These are phyloP conservation scores for Adelognathus sp. DNA, from an alignment of 2,888 invertebrate genomes.

Conservation along the genomic window DNA sequence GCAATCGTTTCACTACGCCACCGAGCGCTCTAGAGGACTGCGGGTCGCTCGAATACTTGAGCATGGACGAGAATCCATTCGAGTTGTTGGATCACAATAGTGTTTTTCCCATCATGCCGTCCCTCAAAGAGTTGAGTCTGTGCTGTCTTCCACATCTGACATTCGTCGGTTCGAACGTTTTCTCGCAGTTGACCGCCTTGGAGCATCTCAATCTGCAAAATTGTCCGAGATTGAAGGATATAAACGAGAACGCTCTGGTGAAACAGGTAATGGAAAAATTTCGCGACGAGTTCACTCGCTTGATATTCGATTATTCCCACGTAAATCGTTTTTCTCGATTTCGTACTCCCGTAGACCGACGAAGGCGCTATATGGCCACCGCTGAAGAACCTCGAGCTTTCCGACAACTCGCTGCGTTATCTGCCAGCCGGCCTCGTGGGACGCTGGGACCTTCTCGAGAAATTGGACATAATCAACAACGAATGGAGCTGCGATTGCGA, in stretches of 20 bases:
- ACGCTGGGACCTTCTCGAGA: slow-evolving; percentile 87
- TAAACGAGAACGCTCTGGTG: slow-evolving; percentile 85
- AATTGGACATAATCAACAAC: slow-evolving; percentile 87
- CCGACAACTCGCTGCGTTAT: slow-evolving; percentile 87
- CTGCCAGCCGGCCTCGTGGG: slow-evolving; percentile 86
- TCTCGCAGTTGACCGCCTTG: slow-evolving; percentile 84
- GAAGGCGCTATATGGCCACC: slow-evolving; percentile 85
- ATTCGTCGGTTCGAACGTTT: slow-evolving; percentile 83
- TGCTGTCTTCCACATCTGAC: slow-evolving; percentile 86
- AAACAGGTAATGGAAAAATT: slow-evolving; percentile 74
- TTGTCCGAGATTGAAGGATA: slow-evolving; percentile 84
- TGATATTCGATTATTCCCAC: slow-evolving; percentile 2
- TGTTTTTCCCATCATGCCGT: slow-evolving; percentile 85
- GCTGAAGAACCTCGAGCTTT: slow-evolving; percentile 87
- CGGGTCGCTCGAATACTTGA: slow-evolving; percentile 84
- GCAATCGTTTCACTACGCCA: slow-evolving; percentile 84
- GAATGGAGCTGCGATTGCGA: slow-evolving; percentile 91
- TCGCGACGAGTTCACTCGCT: slow-evolving; percentile 2
- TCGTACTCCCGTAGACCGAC: slow-evolving; percentile 2
- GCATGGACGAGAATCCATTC: slow-evolving; percentile 88
- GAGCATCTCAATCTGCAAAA: slow-evolving; percentile 85
- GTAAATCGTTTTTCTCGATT: neutral
- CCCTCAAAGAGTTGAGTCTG: slow-evolving; percentile 86
- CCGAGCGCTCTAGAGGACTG: slow-evolving; percentile 85
- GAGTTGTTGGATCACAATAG: slow-evolving; percentile 81